Evolutionary conservation across 2,113 vertebrate genomes (phyloP).

Genomic region (Zosterops japonicus): DNA sequence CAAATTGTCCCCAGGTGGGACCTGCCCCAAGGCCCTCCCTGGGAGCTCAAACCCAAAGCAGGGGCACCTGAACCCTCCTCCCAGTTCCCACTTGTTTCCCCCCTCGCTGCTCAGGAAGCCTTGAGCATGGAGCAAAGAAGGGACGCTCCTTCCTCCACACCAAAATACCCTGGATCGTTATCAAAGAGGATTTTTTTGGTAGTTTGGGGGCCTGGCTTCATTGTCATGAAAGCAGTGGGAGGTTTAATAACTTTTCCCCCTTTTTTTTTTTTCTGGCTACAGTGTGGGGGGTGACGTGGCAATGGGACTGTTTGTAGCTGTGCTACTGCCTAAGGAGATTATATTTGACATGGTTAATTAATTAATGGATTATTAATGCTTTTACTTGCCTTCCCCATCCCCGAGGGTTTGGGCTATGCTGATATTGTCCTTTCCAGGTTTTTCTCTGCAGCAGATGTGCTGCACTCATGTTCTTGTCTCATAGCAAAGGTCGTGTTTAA

Average conservation of each 20-base stretch:
- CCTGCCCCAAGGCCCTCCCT: neutral
- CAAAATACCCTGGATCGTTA: neutral
- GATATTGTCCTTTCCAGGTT: neutral
- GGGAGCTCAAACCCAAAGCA: neutral
- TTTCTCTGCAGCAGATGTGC: neutral
- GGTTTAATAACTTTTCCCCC: neutral
- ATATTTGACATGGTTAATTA: neutral
- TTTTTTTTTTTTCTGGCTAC: neutral
- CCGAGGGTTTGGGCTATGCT: neutral
- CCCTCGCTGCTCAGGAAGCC: neutral
- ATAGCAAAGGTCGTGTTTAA: neutral
- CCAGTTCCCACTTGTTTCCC: rapidly evolving
- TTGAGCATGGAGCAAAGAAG: neutral
- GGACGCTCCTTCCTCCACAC: neutral
- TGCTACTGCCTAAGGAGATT: neutral
- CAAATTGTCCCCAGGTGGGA: neutral
- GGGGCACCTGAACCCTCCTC: too few species aligned
- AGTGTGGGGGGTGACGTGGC: neutral
- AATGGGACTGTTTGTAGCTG: neutral
- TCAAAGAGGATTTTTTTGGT: neutral
- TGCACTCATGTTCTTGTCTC: rapidly evolving
- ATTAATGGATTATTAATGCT: neutral
- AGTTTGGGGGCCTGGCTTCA: neutral
- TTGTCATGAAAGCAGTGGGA: neutral
- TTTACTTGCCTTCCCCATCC: neutral